Conservation (phyloP, 2,113 vertebrate species). For the Trinectes maculatus region DNA sequence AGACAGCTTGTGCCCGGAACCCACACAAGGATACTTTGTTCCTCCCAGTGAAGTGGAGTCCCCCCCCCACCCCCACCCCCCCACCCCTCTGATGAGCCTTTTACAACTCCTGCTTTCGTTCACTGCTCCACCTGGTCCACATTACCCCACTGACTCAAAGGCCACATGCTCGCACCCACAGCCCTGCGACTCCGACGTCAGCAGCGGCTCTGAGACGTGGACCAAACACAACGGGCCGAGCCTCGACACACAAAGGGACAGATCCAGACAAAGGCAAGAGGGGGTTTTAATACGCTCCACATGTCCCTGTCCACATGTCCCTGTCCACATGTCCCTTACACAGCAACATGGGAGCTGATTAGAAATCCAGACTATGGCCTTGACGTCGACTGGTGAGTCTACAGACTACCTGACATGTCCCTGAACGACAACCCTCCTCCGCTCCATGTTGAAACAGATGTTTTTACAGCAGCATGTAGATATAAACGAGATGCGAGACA, state of each 20-base stretch:
- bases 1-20: slow-evolving; percentile 45
- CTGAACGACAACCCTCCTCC: neutral
- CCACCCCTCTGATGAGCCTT: slow-evolving; percentile 78
- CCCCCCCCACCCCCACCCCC: no score
- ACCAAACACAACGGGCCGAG: neutral
- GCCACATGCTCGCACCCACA: slow-evolving; percentile 50
- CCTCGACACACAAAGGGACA: slow-evolving; percentile 27
- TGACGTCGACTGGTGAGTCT: slow-evolving; percentile 47
- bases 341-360: slow-evolving; percentile 54
- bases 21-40: slow-evolving; percentile 67
- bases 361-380: slow-evolving; percentile 54
- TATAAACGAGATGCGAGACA: no score
- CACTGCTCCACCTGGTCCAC: slow-evolving; percentile 73
- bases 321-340: slow-evolving; percentile 60
- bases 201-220: slow-evolving; percentile 17
- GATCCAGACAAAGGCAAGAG: slow-evolving; percentile 10
- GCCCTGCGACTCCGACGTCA: slow-evolving; percentile 32
- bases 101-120: slow-evolving; percentile 74
- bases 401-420: slow-evolving; percentile 12
- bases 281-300: slow-evolving; percentile 50
- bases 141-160: slow-evolving; percentile 70
- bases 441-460: neutral
- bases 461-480: no score
- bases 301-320: slow-evolving; percentile 51
- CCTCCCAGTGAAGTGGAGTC: slow-evolving; percentile 60